Conservation (phyloP, 23 tunicate genomes). For the Styela clava region DNA sequence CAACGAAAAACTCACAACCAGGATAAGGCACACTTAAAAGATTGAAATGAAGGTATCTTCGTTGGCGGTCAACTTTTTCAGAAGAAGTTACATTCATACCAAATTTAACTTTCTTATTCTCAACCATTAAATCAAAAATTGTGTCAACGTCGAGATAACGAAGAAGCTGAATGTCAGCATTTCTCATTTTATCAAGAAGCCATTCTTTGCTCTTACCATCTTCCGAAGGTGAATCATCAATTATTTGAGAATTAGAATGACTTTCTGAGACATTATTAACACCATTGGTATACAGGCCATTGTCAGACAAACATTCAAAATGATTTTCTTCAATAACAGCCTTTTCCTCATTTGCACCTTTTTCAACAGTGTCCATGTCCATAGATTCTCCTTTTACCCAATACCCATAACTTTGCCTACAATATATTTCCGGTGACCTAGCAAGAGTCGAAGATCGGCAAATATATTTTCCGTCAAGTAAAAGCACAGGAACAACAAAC, state of each 20-base stretch:
- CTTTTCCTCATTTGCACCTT: not conserved
- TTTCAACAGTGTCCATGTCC: not conserved
- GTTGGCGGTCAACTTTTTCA: constrained; percentile 67
- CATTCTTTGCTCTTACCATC: constrained; percentile 53
- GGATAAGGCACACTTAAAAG: constrained; percentile 85
- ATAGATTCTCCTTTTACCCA: constrained; percentile 17
- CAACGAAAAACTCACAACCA: constrained; percentile 89
- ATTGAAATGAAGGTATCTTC: constrained; percentile 48
- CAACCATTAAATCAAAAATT: constrained; percentile 91
- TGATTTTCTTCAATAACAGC: not conserved
- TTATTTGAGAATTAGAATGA: constrained; percentile 38
- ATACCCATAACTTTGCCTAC: constrained; percentile 24
- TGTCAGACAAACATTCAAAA: not conserved
- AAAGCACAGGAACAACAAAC: constrained; percentile 79
- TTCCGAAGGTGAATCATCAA: not conserved
- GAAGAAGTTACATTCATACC: constrained; percentile 88
- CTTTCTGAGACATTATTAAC: not conserved
- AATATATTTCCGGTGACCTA: constrained; percentile 82
- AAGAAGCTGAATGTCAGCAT: constrained; percentile 62
- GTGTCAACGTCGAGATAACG: constrained; percentile 53
- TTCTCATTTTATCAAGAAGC: constrained; percentile 82
- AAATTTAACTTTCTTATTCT: constrained; percentile 79
- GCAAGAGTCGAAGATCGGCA: constrained; percentile 92
- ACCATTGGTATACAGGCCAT: not conserved
- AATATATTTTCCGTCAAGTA: constrained; percentile 60